These are phyloP conservation scores for Endotricha flammealis DNA, from an alignment of 2,888 invertebrate genomes.

Conservation along the genomic window DNA sequence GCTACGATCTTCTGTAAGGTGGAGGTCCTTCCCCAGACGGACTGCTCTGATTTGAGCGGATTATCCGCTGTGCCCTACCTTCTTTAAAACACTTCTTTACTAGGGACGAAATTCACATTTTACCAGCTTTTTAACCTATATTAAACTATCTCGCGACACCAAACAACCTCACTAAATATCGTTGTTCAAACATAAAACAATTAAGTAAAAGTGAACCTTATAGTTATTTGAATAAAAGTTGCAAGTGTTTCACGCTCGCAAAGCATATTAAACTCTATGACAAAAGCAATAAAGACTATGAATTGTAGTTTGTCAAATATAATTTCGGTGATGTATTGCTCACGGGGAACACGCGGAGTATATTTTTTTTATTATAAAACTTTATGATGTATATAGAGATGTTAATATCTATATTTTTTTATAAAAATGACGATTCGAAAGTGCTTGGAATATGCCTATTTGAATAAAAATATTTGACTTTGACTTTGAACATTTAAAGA, in stretches of 20 bases:
- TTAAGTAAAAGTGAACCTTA: conserved; percentile 2
- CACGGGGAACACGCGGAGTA: conserved; percentile 5
- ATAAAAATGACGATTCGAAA: no score
- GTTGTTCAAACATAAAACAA: neutral
- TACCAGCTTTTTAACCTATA: conserved; percentile 2
- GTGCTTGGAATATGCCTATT: no score
- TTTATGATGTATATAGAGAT: conserved; percentile 9
- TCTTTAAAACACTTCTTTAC: no score
- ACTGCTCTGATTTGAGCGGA: no score
- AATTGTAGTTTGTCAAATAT: conserved; percentile 12
- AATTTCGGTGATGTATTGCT: conserved; percentile 14
- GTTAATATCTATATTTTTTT: no score
- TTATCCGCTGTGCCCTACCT: no score
- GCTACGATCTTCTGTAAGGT: no score
- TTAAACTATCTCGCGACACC: conserved; percentile 3
- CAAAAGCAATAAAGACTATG: neutral
- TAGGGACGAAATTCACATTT: no score
- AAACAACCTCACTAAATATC: conserved; percentile 2
- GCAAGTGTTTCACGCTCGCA: neutral
- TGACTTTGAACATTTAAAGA: no score
- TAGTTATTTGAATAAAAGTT: neutral
- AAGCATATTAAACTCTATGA: conserved; percentile 4
- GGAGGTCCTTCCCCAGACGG: no score
- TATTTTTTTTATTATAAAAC: conserved; percentile 9
- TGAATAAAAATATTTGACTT: no score